Evolutionary conservation across 2,888 invertebrate genomes (phyloP), one percentile per base, ranked within the genome.

Genomic region (Aphelenchoides bicaudatus): DNA sequence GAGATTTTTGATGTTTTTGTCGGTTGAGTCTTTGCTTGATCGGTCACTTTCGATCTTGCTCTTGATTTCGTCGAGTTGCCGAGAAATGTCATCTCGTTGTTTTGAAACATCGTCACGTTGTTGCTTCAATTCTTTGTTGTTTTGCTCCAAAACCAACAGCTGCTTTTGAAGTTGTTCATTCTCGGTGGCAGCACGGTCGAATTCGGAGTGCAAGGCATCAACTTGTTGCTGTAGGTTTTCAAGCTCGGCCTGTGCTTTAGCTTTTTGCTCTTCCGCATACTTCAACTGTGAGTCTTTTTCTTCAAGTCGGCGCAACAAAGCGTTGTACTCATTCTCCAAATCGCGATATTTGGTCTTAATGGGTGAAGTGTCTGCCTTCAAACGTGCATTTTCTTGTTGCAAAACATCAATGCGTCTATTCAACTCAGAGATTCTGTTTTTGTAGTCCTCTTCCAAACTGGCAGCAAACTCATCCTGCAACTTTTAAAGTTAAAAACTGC

Each of bases 71-170:
- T 70, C 67, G 19, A 77, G 55, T 50, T 70, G 67, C 4, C 72
- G 65, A 29, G 72, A 59, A 19, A 72, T 57, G 25, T 72, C 74
- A 52, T 77, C 76, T 39, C 71, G 72, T 58, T 74, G 74, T 58
- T 74, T 76, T n/a, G 39, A 67, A 61, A 67, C 69, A 54, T 76
- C 76, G 55, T 76, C 75, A 37, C 76, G 62, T 55, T 76, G 76
- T 16, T 54, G 39, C 61, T 77, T 77, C 62, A 76, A 61, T 57
- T 74, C 74, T 52, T 72, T 74, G 29, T 72, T 59, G 27, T 67
- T 71, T 57, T 76, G 76, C 47, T 76, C 76, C 37, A 69, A 59
- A 16, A 68, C 59, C 27, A 67, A 66, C 16, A 63, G 63, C 8
- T 60, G 66, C 56, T 61, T 58, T 10, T 59, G 47, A 25, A 67